Conservation (phyloP, 2,888 invertebrate species). For the Cheilosia variabilis region DNA sequence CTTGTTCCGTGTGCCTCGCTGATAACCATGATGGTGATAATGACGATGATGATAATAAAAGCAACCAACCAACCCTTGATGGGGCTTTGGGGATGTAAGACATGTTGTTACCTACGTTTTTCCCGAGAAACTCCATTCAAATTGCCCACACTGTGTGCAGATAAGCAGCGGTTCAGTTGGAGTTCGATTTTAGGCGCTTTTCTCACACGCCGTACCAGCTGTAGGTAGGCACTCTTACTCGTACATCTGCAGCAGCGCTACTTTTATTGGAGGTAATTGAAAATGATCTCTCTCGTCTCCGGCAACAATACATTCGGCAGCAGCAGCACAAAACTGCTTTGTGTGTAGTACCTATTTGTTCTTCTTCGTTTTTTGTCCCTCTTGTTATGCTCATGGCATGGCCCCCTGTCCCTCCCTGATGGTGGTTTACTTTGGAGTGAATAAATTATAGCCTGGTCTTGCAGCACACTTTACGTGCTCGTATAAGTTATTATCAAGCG, state of each 20-base stretch:
- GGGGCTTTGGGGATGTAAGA: slow-evolving; percentile 25
- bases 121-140: slow-evolving; percentile 45
- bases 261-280: slow-evolving; percentile 62
- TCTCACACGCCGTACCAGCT: background rate
- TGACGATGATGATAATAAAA: slow-evolving; percentile 52
- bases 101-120: slow-evolving; percentile 42
- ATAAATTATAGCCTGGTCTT: slow-evolving; percentile 61
- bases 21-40: slow-evolving; percentile 48
- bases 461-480: slow-evolving; percentile 67
- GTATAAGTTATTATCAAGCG: slow-evolving; percentile 62
- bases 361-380: slow-evolving; percentile 13
- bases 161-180: slow-evolving; percentile 44
- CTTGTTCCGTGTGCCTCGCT: slow-evolving; percentile 29
- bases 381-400: background rate
- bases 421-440: slow-evolving; percentile 60
- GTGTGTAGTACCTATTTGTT: slow-evolving; percentile 16
- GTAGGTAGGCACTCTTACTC: slow-evolving; percentile 2
- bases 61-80: slow-evolving; percentile 33
- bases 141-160: slow-evolving; percentile 44
- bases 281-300: slow-evolving; percentile 53
- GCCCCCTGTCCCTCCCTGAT: background rate
- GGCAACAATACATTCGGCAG: slow-evolving; percentile 39
- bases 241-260: slow-evolving; percentile 15
- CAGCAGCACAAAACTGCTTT: slow-evolving; percentile 33
- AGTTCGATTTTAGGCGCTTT: slow-evolving; percentile 43